A percentile compares a stretch with the other conserved stretches of the same genome.
phyloP scores from a whole-genome alignment of 2,113 vertebrate genomes.

The Hippotragus niger region DNA sequence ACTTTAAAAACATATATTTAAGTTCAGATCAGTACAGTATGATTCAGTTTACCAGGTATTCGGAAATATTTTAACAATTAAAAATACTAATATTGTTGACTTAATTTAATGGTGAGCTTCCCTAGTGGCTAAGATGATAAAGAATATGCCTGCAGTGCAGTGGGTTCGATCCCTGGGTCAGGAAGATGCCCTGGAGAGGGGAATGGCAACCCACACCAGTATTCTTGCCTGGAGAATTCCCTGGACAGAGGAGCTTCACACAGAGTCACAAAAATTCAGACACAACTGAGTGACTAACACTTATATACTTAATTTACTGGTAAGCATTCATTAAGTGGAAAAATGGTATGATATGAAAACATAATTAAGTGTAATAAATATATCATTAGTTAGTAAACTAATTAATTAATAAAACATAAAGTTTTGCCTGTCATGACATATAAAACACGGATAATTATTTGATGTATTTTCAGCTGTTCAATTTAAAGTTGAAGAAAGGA shows the following conservation, averaged over 20 bases:
- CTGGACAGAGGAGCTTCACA: not conserved
- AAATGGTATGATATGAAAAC: not conserved
- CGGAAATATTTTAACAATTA: not conserved
- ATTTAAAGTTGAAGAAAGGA: not conserved
- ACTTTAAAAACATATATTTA: not conserved
- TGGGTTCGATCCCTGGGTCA: not conserved
- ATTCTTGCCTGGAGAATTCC: not conserved
- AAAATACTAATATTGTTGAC: not conserved
- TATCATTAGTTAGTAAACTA: not conserved
- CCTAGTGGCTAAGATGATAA: not conserved
- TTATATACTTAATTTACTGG: not conserved
- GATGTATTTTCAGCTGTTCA: not conserved
- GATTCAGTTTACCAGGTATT: not conserved
- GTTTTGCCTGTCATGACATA: not conserved
- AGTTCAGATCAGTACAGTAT: not conserved
- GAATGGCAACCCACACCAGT: not conserved
- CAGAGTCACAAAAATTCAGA: not conserved
- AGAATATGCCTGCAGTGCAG: not conserved
- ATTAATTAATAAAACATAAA: not conserved
- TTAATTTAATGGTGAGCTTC: not conserved
- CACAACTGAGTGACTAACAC: not conserved
- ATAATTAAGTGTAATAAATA: not conserved
- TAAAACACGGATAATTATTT: not conserved
- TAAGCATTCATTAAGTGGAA: not conserved
- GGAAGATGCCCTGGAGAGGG: not conserved